A percentile compares a stretch with the other conserved stretches of the same genome.
Evolutionary conservation across 2,113 vertebrate species (phyloP).

Genomic region (Plecotus auritus): DNA sequence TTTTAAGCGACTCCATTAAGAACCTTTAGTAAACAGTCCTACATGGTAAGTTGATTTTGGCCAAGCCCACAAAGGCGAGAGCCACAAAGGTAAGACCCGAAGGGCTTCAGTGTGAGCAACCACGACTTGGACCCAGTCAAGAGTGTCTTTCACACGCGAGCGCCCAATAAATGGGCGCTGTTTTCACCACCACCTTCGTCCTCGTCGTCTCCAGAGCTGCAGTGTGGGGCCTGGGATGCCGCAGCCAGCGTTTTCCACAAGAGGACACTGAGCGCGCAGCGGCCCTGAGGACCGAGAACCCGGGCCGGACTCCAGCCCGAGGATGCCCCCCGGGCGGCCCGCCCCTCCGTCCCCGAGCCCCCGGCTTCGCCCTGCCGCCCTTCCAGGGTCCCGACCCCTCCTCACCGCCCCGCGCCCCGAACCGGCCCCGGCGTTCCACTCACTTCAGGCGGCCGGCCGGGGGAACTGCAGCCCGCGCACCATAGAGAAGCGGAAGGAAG

Average conservation of each 20-base stretch:
- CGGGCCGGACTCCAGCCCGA: fast-evolving
- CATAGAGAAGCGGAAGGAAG: conserved; percentile 34
- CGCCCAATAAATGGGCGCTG: neutral
- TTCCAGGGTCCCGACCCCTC: fast-evolving
- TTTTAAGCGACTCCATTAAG: neutral
- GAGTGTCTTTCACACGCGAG: neutral
- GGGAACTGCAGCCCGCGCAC: neutral
- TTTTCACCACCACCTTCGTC: neutral
- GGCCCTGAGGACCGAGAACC: fast-evolving
- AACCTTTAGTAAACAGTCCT: neutral
- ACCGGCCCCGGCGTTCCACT: fast-evolving
- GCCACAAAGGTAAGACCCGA: neutral
- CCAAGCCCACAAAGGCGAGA: neutral
- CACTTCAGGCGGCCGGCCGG: neutral
- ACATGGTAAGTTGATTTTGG: neutral
- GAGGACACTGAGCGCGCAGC: too few relatives aligned
- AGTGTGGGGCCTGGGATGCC: fast-evolving
- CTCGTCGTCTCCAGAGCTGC: neutral
- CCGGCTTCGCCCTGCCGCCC: fast-evolving
- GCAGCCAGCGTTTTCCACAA: neutral
- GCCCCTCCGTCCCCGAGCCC: fast-evolving
- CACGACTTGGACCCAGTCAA: neutral
- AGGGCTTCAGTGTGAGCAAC: neutral
- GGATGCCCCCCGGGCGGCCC: fast-evolving
- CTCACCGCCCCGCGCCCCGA: neutral